These are phyloP conservation scores for Patella depressa DNA, from an alignment of 2,888 invertebrate genomes.

Conservation along the genomic window DNA sequence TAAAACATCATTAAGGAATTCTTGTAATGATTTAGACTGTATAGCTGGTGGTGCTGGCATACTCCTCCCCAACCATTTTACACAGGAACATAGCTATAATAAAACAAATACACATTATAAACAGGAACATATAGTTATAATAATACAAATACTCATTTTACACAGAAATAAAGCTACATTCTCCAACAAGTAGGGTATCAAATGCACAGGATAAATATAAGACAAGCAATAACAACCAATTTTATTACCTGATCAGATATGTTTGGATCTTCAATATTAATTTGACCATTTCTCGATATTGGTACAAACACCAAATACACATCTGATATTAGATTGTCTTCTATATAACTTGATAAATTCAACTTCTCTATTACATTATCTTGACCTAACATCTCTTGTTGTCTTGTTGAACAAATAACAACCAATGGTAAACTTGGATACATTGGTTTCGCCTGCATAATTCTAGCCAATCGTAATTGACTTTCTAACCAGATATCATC, in stretches of 20 bases:
- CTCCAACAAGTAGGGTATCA: not conserved
- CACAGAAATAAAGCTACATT: constrained; percentile 47
- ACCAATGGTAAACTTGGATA: constrained; percentile 56
- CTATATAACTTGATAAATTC: constrained; percentile 40
- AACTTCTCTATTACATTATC: constrained; percentile 27
- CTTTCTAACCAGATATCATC: constrained; percentile 50
- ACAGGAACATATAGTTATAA: not conserved
- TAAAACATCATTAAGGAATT: constrained; percentile 51
- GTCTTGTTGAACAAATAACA: constrained; percentile 46
- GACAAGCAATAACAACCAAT: no score
- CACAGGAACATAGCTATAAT: constrained; percentile 48
- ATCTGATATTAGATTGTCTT: constrained; percentile 42
- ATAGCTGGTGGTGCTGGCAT: constrained; percentile 45
- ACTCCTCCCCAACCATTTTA: constrained; percentile 55
- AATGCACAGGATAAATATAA: not conserved
- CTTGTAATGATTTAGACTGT: constrained; percentile 37
- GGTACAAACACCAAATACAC: constrained; percentile 39
- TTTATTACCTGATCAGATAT: constrained; percentile 40
- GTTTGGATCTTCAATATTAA: constrained; percentile 36
- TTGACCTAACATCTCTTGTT: constrained; percentile 32
- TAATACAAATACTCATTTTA: constrained; percentile 37
- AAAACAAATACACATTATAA: not conserved
- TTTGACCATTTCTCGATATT: not conserved
- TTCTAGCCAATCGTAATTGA: constrained; percentile 42
- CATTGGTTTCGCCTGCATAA: constrained; percentile 49